phyloP scores from a whole-genome alignment of 2,888 invertebrate genomes.

The Linnaemya vulpina region DNA sequence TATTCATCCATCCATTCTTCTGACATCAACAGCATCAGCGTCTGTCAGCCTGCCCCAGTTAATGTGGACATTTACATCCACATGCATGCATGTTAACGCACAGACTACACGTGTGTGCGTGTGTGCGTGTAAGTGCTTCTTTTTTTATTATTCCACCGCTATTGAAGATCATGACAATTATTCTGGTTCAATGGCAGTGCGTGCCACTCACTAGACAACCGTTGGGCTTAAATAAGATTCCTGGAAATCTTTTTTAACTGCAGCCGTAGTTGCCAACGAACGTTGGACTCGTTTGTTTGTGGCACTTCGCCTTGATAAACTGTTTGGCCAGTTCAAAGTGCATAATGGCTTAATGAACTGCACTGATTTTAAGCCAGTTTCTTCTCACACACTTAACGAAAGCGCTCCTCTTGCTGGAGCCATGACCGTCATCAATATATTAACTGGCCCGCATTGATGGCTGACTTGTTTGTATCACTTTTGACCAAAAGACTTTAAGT shows the following conservation, averaged over 20 bases:
- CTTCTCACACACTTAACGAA: neutral
- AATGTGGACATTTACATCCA: neutral
- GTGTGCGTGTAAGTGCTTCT: neutral
- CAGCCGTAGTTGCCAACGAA: neutral
- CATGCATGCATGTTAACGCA: neutral
- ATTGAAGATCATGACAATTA: slow-evolving; percentile 56
- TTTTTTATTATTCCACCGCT: slow-evolving; percentile 32
- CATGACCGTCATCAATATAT: neutral
- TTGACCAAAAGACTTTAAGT: slow-evolving; percentile 3
- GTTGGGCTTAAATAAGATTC: slow-evolving; percentile 36
- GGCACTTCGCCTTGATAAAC: neutral
- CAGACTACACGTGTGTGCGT: neutral
- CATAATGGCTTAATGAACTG: slow-evolving; percentile 54
- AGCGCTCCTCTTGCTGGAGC: neutral
- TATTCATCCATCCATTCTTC: slow-evolving; percentile 36
- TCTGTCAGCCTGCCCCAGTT: neutral
- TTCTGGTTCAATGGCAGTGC: slow-evolving; percentile 37
- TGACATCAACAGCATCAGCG: neutral
- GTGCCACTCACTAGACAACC: neutral
- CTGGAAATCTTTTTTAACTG: neutral
- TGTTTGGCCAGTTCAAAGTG: slow-evolving; percentile 6
- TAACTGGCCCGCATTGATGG: neutral
- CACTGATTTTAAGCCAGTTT: slow-evolving; percentile 42
- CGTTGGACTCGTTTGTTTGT: neutral
- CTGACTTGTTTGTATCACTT: neutral